Conservation (phyloP, 2,888 invertebrate genomes). For the Pilophorus perplexus region DNA sequence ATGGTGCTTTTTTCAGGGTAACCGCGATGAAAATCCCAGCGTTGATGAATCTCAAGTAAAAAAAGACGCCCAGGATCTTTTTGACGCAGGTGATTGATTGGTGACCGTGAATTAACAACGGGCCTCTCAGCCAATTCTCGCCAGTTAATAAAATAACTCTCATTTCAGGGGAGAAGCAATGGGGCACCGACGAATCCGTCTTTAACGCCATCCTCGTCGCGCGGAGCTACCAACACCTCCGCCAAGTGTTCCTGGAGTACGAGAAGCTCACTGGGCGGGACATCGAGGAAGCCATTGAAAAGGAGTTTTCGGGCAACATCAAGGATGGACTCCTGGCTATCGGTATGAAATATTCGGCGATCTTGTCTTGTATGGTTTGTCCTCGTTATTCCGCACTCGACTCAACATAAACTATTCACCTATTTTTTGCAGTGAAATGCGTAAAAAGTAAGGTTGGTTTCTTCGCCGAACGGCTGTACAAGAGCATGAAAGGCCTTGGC, state of each 20-base stretch:
- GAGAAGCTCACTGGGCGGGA: constrained; percentile 77
- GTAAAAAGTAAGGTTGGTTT: constrained; percentile 87
- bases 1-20: constrained; percentile 59
- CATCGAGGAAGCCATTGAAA: constrained; percentile 79
- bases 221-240: constrained; percentile 84
- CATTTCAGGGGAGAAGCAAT: constrained; percentile 61
- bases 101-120: no score
- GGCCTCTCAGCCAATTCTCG: no score
- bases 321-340: constrained; percentile 84
- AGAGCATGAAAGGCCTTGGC: constrained; percentile 85
- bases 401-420: not conserved
- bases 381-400: no score
- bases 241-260: constrained; percentile 81
- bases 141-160: no score
- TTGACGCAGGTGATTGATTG: constrained; percentile 64
- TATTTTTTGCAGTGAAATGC: constrained; percentile 70
- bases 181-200: constrained; percentile 87
- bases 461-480: constrained; percentile 86
- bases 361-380: not conserved
- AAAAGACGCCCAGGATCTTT: constrained; percentile 77
- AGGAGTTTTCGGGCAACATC: constrained; percentile 83
- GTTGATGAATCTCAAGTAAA: constrained; percentile 75
- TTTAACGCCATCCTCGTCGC: constrained; percentile 84
- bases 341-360: constrained; percentile 58
- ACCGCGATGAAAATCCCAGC: constrained; percentile 84